Conservation (phyloP, 2,888 invertebrate genomes). For the Ferdinandea cuprea region DNA sequence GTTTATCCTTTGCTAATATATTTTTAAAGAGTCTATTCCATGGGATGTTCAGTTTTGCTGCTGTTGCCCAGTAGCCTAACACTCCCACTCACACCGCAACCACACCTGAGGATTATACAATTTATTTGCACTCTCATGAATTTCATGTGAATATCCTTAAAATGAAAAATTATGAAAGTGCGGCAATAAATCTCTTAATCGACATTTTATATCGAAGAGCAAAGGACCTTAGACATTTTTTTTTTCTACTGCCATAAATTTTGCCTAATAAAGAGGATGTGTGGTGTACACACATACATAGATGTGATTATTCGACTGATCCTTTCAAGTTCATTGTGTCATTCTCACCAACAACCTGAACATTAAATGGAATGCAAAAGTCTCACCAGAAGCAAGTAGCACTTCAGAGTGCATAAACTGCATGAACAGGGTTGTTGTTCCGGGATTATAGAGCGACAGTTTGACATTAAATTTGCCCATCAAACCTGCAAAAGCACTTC, state of each 20-base stretch:
- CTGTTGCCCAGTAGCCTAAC: background rate
- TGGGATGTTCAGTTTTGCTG: conserved; percentile 36
- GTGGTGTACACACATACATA: background rate
- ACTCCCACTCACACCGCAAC: conserved; percentile 1
- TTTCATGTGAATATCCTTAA: conserved; percentile 67
- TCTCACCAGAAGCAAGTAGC: conserved; percentile 48
- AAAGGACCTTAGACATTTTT: conserved; percentile 11
- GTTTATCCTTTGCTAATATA: conserved; percentile 71
- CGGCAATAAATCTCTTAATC: conserved; percentile 63
- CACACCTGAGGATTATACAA: conserved; percentile 66
- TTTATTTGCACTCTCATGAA: conserved; percentile 65
- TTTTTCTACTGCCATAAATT: conserved; percentile 50
- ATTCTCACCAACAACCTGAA: conserved; percentile 1
- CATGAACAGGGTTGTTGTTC: conserved; percentile 38
- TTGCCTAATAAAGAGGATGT: conserved; percentile 52
- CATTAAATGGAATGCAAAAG: conserved; percentile 60
- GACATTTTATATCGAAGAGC: conserved; percentile 60
- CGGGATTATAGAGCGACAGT: conserved; percentile 35
- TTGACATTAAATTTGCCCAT: conserved; percentile 52
- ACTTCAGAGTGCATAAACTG: conserved; percentile 57
- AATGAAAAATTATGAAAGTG: conserved; percentile 48
- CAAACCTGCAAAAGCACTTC: conserved; percentile 6
- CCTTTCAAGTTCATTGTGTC: conserved; percentile 71
- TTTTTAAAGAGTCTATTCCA: conserved; percentile 71
- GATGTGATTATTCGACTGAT: conserved; percentile 59